Base-by-base conservation (phyloP, 1,140 invertebrate genomes). In the Coptotermes formosanus region DNA sequence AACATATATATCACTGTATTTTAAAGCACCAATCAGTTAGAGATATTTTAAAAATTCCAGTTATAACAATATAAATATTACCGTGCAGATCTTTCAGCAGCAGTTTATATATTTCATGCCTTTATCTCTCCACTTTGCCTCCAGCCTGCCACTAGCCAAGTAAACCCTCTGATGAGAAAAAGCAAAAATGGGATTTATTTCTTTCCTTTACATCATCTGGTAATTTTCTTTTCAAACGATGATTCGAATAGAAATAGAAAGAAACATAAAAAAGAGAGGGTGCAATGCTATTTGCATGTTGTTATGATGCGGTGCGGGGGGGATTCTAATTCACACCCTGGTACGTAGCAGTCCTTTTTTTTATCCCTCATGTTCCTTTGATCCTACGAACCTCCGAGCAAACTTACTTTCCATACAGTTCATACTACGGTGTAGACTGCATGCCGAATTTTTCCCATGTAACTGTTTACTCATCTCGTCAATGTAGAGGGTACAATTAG, bases 171-270 rank as follows among this genome's bases (percentile, higher is more conserved):
- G 64, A 9, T 30, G 25, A 30, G 25, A n/a, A 16, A 11, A 75
- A 12, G 9, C 6, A 9, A 16, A 75, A 75, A 75, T 75, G 14
- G 64, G 64, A 75, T 75, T 75, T 75, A 0, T 3, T 55, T 30
- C 64, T 75, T 75, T 75, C 64, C 7, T 75, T 75, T 30, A 30
- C 16, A 75, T 9, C 64, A 16, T 14, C 25, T 30, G 64, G 64
- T 75, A 75, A 75, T 75, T 75, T 75, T 30, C 64, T n/a, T 8
- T 75, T 75, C 64, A 64, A 48, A 64, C 25, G 59, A 23, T 23
- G 59, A 64, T 64, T 23, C 59, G 64, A 75, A 75, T 30, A 25
- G 64, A 75, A 75, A 75, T n/a, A 75, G 64, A 75, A 75, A 75
- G 0, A 69, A 69, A 75, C 21, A 55, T 3, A 19, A 55, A 16